phyloP scores from a whole-genome alignment of 2,888 invertebrate species.

The Folsomia candida region DNA sequence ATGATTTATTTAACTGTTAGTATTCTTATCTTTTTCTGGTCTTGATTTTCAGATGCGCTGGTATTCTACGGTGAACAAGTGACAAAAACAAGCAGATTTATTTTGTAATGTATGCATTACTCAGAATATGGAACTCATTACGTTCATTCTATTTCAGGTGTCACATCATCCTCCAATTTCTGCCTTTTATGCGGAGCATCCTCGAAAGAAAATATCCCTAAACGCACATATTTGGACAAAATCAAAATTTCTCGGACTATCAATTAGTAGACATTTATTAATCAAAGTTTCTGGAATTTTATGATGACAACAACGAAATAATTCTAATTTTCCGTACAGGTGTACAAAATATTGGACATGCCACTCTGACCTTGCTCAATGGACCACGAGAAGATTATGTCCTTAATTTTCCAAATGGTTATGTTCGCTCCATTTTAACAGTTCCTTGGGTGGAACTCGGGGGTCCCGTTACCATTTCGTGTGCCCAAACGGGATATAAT shows the following conservation, averaged over 20 bases:
- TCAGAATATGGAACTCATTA: too few relatives aligned
- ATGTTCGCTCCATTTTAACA: constrained; percentile 94
- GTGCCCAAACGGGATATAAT: constrained; percentile 88
- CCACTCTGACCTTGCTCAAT: constrained; percentile 63
- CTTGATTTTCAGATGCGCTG: constrained; percentile 42
- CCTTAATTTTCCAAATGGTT: constrained; percentile 85
- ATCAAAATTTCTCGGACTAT: constrained; percentile 96
- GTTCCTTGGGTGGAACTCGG: constrained; percentile 99
- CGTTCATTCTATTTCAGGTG: too few relatives aligned
- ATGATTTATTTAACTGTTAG: too few relatives aligned
- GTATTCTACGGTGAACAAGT: constrained; percentile 93
- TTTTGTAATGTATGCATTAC: too few relatives aligned
- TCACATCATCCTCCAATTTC: constrained; percentile 97
- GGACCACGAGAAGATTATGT: constrained; percentile 46
- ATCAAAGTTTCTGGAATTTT: constrained; percentile 51
- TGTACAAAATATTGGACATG: constrained; percentile 95
- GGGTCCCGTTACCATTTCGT: constrained; percentile 83
- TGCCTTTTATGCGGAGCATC: constrained; percentile 97
- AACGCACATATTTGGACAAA: constrained; percentile 98
- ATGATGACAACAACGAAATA: constrained; percentile 8
- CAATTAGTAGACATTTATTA: constrained; percentile 70
- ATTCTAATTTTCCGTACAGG: constrained; percentile 33
- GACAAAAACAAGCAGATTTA: too few relatives aligned
- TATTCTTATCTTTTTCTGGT: too few relatives aligned
- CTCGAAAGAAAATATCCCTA: constrained; percentile 82